A percentile compares a stretch with the other conserved stretches of the same genome.
These are phyloP conservation scores for Allygus modestus DNA, from an alignment of 2,888 invertebrate genomes.

Conservation along the genomic window DNA sequence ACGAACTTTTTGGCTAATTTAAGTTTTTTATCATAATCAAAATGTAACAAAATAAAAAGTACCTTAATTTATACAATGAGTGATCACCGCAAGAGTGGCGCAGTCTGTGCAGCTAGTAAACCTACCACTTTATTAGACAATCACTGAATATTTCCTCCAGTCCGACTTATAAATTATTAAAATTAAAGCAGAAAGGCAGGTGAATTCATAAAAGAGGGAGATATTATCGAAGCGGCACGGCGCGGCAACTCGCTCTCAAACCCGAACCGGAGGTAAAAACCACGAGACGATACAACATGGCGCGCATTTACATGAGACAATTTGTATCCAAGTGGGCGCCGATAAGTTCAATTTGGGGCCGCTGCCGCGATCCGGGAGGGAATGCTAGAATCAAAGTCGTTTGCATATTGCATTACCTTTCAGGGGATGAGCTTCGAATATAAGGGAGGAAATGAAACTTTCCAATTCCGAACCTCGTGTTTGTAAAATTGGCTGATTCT, in stretches of 20 bases:
- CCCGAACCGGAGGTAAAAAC: background rate
- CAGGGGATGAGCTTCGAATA: constrained; percentile 31
- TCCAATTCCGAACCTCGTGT: background rate
- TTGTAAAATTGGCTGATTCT: background rate
- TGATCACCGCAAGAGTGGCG: background rate
- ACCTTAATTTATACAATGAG: background rate
- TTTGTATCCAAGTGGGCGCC: constrained; percentile 44
- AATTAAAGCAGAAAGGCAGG: constrained; percentile 47
- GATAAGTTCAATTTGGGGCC: constrained; percentile 50
- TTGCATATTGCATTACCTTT: constrained; percentile 55
- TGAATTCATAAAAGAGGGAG: constrained; percentile 39
- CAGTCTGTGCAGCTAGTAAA: constrained; percentile 2
- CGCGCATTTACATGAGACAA: constrained; percentile 38
- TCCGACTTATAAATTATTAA: constrained; percentile 36
- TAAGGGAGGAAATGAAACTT: constrained; percentile 25
- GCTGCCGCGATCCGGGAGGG: background rate
- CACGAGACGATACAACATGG: constrained; percentile 24
- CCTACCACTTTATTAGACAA: constrained; percentile 22
- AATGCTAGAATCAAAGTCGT: constrained; percentile 30
- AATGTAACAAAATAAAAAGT: background rate
- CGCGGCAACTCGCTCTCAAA: background rate
- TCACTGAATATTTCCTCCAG: constrained; percentile 22
- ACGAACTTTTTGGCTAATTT: background rate
- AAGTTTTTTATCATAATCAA: background rate
- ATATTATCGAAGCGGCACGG: constrained; percentile 25